These are phyloP conservation scores for Cydia strobilella DNA, from an alignment of 1,140 invertebrate species.

Conservation along the genomic window DNA sequence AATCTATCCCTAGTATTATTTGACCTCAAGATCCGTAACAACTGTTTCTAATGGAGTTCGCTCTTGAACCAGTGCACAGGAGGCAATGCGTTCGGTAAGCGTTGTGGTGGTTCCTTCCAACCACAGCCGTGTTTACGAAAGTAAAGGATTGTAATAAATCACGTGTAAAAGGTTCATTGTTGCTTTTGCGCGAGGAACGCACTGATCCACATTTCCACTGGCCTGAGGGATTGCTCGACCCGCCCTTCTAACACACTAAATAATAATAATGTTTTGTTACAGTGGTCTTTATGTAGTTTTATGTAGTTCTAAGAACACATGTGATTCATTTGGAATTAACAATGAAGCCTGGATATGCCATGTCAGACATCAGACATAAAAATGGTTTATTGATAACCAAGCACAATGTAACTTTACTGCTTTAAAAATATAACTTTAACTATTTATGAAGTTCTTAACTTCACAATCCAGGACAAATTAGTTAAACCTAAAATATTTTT, in stretches of 20 bases:
- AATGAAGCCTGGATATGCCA: neutral
- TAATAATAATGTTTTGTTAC: constrained; percentile 23
- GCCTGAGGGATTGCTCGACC: constrained; percentile 19
- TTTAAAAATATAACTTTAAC: no score
- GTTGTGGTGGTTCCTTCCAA: neutral
- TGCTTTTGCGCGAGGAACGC: neutral
- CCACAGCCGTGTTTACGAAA: constrained; percentile 29
- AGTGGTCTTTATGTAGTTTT: neutral
- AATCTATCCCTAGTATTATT: neutral
- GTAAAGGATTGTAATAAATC: constrained; percentile 31
- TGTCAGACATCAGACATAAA: no score
- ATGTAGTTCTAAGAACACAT: neutral
- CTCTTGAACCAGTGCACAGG: neutral
- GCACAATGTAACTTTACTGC: no score
- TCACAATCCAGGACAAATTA: no score
- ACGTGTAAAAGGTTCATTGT: constrained; percentile 32
- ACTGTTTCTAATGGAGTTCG: neutral
- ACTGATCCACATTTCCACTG: constrained; percentile 15
- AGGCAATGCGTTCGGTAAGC: neutral
- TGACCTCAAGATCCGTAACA: neutral
- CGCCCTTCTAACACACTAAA: constrained; percentile 8
- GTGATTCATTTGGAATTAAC: neutral
- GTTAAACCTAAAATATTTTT: no score
- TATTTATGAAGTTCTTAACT: no score
- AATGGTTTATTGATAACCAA: no score